Percentiles rank a stretch among this genome's conserved stretches.
phyloP scores from a whole-genome alignment of 2,888 invertebrate species.

The Stenichneumon culpator region DNA sequence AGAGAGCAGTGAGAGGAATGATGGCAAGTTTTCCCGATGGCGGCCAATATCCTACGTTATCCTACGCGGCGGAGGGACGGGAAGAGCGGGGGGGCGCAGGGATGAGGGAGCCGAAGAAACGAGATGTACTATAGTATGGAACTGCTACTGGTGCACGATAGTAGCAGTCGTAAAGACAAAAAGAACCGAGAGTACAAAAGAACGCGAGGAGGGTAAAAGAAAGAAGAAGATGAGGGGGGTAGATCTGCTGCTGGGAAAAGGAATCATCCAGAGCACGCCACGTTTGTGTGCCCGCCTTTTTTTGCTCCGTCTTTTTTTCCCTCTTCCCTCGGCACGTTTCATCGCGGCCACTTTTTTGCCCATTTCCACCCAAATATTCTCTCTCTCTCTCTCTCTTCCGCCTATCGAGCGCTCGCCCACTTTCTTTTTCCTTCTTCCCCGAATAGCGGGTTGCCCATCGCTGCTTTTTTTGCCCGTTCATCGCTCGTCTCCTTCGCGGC shows the following conservation, averaged over 20 bases:
- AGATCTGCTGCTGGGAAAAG: slow-evolving; percentile 24
- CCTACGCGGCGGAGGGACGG: background rate
- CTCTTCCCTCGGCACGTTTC: slow-evolving; percentile 34
- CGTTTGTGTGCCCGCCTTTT: slow-evolving; percentile 44
- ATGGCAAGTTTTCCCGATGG: slow-evolving; percentile 47
- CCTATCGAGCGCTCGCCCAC: slow-evolving; percentile 24
- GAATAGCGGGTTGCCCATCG: slow-evolving; percentile 3
- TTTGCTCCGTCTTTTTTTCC: slow-evolving; percentile 20
- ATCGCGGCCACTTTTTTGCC: slow-evolving; percentile 63
- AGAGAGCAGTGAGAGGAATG: slow-evolving; percentile 24
- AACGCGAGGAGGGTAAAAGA: slow-evolving; percentile 21
- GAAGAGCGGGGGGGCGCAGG: background rate
- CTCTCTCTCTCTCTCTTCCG: slow-evolving; percentile 12
- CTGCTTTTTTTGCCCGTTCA: slow-evolving; percentile 22
- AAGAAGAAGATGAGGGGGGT: slow-evolving; percentile 17
- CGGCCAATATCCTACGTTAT: slow-evolving; percentile 60
- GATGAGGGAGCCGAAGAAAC: slow-evolving; percentile 21
- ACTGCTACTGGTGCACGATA: slow-evolving; percentile 28
- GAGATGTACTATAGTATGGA: slow-evolving; percentile 27
- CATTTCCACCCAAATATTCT: slow-evolving; percentile 65
- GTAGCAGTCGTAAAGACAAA: slow-evolving; percentile 49
- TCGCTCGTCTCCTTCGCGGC: slow-evolving; percentile 21
- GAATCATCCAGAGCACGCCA: slow-evolving; percentile 50
- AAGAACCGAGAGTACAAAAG: slow-evolving; percentile 29
- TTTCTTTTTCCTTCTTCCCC: slow-evolving; percentile 26